A percentile compares a stretch with the other conserved stretches of the same genome.
Evolutionary conservation across 2,113 vertebrate genomes (phyloP).

Genomic region (Oplegnathus fasciatus): DNA sequence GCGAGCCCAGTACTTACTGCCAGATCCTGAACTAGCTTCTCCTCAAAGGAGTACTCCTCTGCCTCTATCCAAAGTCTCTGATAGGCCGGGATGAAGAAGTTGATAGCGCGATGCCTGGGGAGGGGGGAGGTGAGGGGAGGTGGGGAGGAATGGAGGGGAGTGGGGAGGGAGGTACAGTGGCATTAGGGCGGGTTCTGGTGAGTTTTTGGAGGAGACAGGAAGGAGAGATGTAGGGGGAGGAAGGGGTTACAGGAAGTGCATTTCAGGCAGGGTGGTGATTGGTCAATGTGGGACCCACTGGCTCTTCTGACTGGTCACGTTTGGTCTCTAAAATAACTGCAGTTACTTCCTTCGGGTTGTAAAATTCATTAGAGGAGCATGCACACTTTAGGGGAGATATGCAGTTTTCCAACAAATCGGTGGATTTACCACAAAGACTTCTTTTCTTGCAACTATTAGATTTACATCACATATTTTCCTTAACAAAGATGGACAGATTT

Average conservation of each 20-base stretch:
- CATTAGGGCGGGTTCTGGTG: constrained; percentile 77
- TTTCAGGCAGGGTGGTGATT: constrained; percentile 88
- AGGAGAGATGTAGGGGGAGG: constrained; percentile 67
- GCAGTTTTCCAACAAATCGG: constrained; percentile 50
- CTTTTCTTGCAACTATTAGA: background rate
- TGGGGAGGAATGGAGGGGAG: constrained; percentile 72
- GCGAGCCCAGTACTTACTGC: constrained; percentile 96
- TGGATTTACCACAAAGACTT: background rate
- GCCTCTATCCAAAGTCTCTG: constrained; percentile 99
- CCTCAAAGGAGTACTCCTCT: constrained; percentile 99
- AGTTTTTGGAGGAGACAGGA: constrained; percentile 76
- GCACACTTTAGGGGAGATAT: constrained; percentile 54
- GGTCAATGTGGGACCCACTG: constrained; percentile 91
- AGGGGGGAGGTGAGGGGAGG: constrained; percentile 84
- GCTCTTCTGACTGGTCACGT: constrained; percentile 96
- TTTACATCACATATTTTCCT: background rate
- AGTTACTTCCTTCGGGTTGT: constrained; percentile 35
- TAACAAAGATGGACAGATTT: constrained; percentile 11
- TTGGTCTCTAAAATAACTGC: constrained; percentile 58
- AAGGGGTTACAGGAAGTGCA: constrained; percentile 77
- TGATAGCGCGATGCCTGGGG: constrained; percentile 99
- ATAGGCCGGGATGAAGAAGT: constrained; percentile 99
- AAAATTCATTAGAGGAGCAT: constrained; percentile 56
- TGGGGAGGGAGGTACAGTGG: constrained; percentile 80
- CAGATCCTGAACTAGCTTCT: constrained; percentile 99